Evolutionary conservation across 2,888 invertebrate species (phyloP).

Genomic region (Sinopyrophorus schimmeli): DNA sequence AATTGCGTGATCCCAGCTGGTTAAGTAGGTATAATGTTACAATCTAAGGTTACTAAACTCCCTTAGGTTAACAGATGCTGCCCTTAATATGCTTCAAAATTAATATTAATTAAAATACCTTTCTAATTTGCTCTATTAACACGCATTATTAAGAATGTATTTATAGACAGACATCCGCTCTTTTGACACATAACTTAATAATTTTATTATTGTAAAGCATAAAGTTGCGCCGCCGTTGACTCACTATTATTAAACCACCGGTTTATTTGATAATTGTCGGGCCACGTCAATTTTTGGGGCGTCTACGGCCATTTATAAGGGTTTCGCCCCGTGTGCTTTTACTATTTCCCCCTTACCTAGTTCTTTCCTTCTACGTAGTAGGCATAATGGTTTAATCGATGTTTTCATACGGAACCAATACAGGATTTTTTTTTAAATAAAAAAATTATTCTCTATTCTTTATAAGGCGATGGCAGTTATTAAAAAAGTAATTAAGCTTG

Average conservation of each 20-base stretch:
- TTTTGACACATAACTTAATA: no score
- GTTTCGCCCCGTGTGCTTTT: no score
- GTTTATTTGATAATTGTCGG: slow-evolving; percentile 28
- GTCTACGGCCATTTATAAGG: slow-evolving; percentile 24
- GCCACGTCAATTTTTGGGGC: slow-evolving; percentile 27
- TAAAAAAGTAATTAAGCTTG: no score
- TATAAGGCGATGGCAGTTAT: no score
- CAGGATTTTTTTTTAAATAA: no score
- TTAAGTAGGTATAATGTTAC: slow-evolving; percentile 44
- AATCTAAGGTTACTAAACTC: slow-evolving; percentile 41
- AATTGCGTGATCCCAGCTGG: slow-evolving; percentile 42
- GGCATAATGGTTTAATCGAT: no score
- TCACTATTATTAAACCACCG: slow-evolving; percentile 22
- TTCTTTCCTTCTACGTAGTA: no score
- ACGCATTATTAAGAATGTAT: slow-evolving; percentile 27
- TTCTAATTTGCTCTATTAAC: slow-evolving; percentile 34
- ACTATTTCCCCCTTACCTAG: no score
- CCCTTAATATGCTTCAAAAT: slow-evolving; percentile 35
- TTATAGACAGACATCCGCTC: slow-evolving; percentile 23
- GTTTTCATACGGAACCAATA: no score
- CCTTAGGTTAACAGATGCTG: slow-evolving; percentile 40
- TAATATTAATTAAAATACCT: slow-evolving; percentile 38
- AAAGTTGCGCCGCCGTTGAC: no score
- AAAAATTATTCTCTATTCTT: no score
- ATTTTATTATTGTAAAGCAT: no score